Evolutionary conservation across 2,113 vertebrate genomes (phyloP).

Genomic region (Corydoras maculifer): DNA sequence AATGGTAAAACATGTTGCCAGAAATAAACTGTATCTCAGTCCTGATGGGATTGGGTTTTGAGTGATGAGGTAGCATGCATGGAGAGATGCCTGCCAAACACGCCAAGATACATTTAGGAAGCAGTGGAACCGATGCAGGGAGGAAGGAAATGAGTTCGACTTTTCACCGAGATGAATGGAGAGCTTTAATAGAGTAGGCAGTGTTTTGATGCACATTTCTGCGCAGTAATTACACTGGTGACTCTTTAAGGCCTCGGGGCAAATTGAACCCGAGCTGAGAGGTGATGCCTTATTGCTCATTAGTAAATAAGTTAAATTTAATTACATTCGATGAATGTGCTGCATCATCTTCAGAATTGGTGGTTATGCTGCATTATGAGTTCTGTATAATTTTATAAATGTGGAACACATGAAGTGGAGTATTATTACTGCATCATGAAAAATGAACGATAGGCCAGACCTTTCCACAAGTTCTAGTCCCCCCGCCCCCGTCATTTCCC

Average conservation of each 20-base stretch:
- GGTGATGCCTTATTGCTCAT: constrained; percentile 22
- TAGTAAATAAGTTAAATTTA: constrained; percentile 9
- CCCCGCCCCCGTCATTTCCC: too few species aligned
- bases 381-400: neutral
- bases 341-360: neutral
- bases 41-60: too few species aligned
- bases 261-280: constrained; percentile 12
- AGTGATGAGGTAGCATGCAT: too few species aligned
- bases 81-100: too few species aligned
- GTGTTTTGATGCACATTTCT: neutral
- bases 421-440: too few species aligned
- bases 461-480: too few species aligned
- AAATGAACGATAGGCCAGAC: too few species aligned
- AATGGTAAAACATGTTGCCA: too few species aligned
- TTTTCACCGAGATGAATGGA: neutral
- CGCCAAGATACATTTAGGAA: neutral
- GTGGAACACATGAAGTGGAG: neutral
- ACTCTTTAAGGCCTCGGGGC: constrained; percentile 6
- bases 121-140: too few species aligned
- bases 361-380: neutral
- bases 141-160: neutral
- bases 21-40: too few species aligned
- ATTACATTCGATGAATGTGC: neutral
- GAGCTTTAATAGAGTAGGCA: neutral
- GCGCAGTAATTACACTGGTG: constrained; percentile 1